A percentile compares a stretch with the other conserved stretches of the same genome.
These are phyloP conservation scores for Sminthopsis crassicaudata DNA, from an alignment of 2,113 vertebrate species.

Conservation along the genomic window DNA sequence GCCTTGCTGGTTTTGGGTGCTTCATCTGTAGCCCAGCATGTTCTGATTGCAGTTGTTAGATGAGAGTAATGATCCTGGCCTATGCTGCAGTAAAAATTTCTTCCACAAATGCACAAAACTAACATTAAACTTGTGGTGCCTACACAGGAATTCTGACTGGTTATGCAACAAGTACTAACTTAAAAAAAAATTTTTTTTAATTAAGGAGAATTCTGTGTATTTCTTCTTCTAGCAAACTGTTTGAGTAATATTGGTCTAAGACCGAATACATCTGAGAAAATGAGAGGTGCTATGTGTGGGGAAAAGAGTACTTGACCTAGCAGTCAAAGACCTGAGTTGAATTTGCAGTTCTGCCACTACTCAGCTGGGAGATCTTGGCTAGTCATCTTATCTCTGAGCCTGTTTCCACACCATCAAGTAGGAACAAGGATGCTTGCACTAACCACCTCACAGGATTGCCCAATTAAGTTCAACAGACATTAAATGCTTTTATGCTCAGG, in stretches of 20 bases:
- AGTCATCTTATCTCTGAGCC: not conserved
- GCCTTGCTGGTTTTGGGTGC: not conserved
- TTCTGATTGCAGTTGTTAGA: not conserved
- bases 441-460: not conserved
- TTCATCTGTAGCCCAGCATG: not conserved
- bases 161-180: not conserved
- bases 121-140: not conserved
- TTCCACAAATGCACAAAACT: not conserved
- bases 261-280: not conserved
- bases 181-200: not conserved
- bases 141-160: not conserved
- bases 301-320: not conserved
- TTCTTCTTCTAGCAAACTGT: fast-evolving
- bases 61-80: not conserved
- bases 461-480: not conserved
- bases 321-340: not conserved
- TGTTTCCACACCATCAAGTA: not conserved
- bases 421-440: not conserved
- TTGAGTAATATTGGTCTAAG: not conserved
- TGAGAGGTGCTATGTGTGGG: not conserved
- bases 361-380: too few species aligned
- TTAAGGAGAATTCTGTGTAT: not conserved
- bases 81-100: not conserved
- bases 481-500: not conserved
- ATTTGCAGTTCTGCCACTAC: too few species aligned